A percentile compares a stretch with the other conserved stretches of the same genome.
These are phyloP conservation scores for Abscondita cerata DNA, from an alignment of 2,888 invertebrate genomes.

Conservation along the genomic window DNA sequence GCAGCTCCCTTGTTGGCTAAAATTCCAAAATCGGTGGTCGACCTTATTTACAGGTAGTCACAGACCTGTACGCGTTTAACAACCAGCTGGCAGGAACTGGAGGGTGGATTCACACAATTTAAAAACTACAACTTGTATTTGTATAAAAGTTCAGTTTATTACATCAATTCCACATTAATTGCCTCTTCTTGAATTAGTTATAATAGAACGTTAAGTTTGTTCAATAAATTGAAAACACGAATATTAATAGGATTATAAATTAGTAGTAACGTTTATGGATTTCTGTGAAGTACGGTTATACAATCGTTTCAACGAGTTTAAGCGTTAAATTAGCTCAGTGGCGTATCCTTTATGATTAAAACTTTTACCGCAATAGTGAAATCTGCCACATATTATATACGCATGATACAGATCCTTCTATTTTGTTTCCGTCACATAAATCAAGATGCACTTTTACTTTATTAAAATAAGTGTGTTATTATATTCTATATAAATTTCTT, in stretches of 20 bases:
- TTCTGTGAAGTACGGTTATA: constrained; percentile 7
- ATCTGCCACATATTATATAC: too few relatives aligned
- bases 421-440: too few relatives aligned
- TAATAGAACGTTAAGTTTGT: too few relatives aligned
- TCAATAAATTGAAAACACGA: too few relatives aligned
- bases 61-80: constrained; percentile 21
- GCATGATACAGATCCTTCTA: too few relatives aligned
- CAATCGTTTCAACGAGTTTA: neutral
- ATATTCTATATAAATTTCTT: too few relatives aligned
- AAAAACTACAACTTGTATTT: constrained; percentile 13
- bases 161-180: neutral
- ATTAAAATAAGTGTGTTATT: too few relatives aligned
- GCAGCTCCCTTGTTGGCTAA: constrained; percentile 24
- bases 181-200: neutral
- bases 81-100: constrained; percentile 32
- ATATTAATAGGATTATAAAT: too few relatives aligned
- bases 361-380: too few relatives aligned
- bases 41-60: constrained; percentile 33
- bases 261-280: constrained; percentile 4
- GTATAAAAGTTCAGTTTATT: neutral
- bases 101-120: constrained; percentile 26
- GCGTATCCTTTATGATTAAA: too few relatives aligned
- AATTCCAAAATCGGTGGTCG: constrained; percentile 28
- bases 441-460: too few relatives aligned
- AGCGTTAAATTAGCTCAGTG: neutral